Evolutionary conservation across 2,888 invertebrate genomes (phyloP).

Genomic region (Caenorhabditis panamensis): DNA sequence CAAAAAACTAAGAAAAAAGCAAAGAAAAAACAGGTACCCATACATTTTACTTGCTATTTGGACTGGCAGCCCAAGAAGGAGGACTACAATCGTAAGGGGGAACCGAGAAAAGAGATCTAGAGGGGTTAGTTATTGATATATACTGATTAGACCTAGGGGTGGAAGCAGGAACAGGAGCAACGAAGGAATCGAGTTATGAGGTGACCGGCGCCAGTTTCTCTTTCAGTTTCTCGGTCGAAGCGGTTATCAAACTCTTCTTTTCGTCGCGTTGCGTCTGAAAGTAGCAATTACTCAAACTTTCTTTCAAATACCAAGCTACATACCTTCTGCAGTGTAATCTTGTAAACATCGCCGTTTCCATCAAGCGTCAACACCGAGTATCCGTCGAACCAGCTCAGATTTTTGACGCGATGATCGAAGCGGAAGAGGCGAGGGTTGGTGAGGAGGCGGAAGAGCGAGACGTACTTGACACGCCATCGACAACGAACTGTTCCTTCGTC

Average conservation of each 20-base stretch:
- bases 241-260: conserved; percentile 38
- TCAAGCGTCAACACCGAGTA: conserved; percentile 78
- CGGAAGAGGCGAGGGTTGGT: conserved; percentile 68
- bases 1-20: conserved; percentile 5
- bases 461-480: conserved; percentile 78
- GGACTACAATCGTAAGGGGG: conserved; percentile 34
- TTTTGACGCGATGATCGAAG: conserved; percentile 64
- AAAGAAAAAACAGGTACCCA: conserved; percentile 19
- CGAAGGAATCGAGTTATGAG: neutral
- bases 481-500: conserved; percentile 80
- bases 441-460: conserved; percentile 65
- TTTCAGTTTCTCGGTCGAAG: conserved; percentile 58
- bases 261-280: conserved; percentile 60
- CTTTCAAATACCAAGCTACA: neutral
- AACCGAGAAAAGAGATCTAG: conserved; percentile 54
- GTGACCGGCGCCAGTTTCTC: conserved; percentile 44
- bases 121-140: conserved; percentile 25
- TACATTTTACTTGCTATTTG: conserved; percentile 7
- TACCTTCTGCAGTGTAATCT: conserved; percentile 71
- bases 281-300: neutral
- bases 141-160: conserved; percentile 17
- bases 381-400: conserved; percentile 79
- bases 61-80: conserved; percentile 11
- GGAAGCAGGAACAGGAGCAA: neutral
- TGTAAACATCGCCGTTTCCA: conserved; percentile 78